These are phyloP conservation scores for Lasius platythorax DNA, from an alignment of 2,888 invertebrate genomes.

Conservation along the genomic window DNA sequence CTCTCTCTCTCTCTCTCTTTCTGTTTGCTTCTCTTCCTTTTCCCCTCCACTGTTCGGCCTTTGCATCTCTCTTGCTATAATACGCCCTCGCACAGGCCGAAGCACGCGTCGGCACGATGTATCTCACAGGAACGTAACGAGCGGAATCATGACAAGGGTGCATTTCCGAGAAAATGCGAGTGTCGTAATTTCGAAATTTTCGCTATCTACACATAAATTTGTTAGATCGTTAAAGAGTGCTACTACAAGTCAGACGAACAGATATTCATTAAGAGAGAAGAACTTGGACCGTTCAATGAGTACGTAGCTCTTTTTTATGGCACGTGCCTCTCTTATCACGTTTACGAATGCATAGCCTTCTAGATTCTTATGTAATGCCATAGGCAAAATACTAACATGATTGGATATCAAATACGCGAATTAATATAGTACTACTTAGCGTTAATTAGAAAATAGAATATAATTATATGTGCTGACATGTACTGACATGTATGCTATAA, in stretches of 20 bases:
- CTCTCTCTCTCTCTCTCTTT: conserved; percentile 48
- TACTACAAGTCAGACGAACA: neutral
- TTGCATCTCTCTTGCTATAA: conserved; percentile 67
- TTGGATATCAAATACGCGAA: neutral
- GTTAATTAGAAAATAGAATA: neutral
- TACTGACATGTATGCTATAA: neutral
- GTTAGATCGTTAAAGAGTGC: neutral
- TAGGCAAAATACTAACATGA: neutral
- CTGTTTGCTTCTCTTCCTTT: conserved; percentile 10
- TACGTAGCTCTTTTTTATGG: conserved; percentile 27
- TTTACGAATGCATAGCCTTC: neutral
- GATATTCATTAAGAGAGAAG: neutral
- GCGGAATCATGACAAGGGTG: conserved; percentile 60
- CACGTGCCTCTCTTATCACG: conserved; percentile 1
- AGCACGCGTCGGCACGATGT: conserved; percentile 77
- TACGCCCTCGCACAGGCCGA: conserved; percentile 74
- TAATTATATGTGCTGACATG: neutral
- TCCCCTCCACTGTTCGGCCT: conserved; percentile 61
- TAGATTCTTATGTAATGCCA: neutral
- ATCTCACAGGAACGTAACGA: conserved; percentile 72
- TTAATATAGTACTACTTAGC: neutral
- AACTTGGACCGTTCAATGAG: neutral
- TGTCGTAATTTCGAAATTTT: neutral
- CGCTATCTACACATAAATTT: neutral
- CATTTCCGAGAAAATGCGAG: conserved; percentile 7